Base-by-base conservation (phyloP, 1,140 invertebrate genomes). In the Nasonia vitripennis region DNA sequence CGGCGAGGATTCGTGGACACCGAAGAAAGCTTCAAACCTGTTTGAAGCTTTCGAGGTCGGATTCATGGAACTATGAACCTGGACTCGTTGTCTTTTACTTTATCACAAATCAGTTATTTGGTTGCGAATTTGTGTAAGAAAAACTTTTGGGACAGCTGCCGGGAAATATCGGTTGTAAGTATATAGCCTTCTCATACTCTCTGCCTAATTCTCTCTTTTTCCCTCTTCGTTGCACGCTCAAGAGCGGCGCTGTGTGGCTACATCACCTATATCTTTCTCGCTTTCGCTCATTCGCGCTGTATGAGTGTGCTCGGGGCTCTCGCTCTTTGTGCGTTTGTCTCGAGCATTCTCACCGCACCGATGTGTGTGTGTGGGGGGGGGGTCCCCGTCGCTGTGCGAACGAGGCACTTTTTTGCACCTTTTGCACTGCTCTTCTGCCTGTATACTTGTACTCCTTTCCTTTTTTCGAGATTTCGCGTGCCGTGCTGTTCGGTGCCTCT, bases 21-120 rank as follows among this genome's bases (percentile, higher is more conserved):
- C 94, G 93, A 95, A 95, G 95, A 95, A 96, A 96, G 96, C 96
- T 96, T 96, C 96, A 96, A 96, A 95, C 94, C 93, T 94, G 94
- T 96, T 96, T 96, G 96, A 96, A 96, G 95, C 95, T 95, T 95
- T 95, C 95, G 95, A 95, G 94, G 95, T 95, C 94, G 95, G 94
- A 94, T 97, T 97, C 96, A 98, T 97, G 96, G 97, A 98, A 98
- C 96, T 98, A 98, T 99, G 98, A 98, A 98, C 97, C 97, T 98
- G 95, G 97, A 98, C 95, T 97, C 98, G 96, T 96, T 98, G 96
- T 98, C 97, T 95, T 98, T 98, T 97, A 97, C 97, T 95, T 96
- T 98, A 96, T 97, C 97, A 95, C 97, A 98, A 96, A 98, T 99
- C 95, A 97, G 96, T 97, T 97, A 97, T 97, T 97, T 98, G 94